These are phyloP conservation scores for Melanophora roralis DNA, from an alignment of 2,888 invertebrate genomes.

Conservation along the genomic window DNA sequence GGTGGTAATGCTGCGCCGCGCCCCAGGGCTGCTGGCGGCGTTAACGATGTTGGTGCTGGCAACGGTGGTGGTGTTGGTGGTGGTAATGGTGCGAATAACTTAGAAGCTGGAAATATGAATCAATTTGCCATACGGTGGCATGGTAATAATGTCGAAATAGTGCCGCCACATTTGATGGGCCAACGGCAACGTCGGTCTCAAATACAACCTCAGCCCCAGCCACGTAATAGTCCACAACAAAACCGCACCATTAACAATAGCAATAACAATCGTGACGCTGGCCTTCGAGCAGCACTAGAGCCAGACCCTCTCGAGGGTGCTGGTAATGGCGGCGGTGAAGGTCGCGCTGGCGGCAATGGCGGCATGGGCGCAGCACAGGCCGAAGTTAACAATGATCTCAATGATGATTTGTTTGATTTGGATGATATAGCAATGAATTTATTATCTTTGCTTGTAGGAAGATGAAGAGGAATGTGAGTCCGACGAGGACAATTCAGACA, in stretches of 20 bases:
- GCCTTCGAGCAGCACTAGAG: constrained; percentile 45
- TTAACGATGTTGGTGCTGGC: constrained; percentile 54
- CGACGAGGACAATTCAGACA: constrained; percentile 79
- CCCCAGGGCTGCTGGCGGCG: constrained; percentile 66
- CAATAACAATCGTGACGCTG: constrained; percentile 58
- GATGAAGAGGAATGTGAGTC: constrained; percentile 83
- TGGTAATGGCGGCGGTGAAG: background rate
- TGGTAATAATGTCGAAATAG: constrained; percentile 50
- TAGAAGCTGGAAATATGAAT: constrained; percentile 39
- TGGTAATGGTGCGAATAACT: constrained; percentile 30
- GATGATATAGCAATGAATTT: constrained; percentile 67
- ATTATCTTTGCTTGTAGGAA: constrained; percentile 77
- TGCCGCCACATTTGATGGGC: constrained; percentile 44
- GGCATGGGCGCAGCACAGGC: constrained; percentile 55
- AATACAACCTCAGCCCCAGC: constrained; percentile 56
- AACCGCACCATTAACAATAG: constrained; percentile 49
- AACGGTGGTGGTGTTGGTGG: constrained; percentile 47
- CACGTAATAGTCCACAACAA: constrained; percentile 57
- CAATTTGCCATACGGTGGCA: constrained; percentile 51
- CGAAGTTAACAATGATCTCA: constrained; percentile 60
- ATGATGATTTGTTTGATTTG: constrained; percentile 63
- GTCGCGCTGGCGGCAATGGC: constrained; percentile 20
- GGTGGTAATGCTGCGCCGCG: constrained; percentile 66
- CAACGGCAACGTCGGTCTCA: constrained; percentile 48
- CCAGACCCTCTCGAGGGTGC: constrained; percentile 33